Evolutionary conservation across 2,888 invertebrate genomes (phyloP), one percentile per base, ranked within the genome.

Genomic region (Rotaria magnacalcarata): DNA sequence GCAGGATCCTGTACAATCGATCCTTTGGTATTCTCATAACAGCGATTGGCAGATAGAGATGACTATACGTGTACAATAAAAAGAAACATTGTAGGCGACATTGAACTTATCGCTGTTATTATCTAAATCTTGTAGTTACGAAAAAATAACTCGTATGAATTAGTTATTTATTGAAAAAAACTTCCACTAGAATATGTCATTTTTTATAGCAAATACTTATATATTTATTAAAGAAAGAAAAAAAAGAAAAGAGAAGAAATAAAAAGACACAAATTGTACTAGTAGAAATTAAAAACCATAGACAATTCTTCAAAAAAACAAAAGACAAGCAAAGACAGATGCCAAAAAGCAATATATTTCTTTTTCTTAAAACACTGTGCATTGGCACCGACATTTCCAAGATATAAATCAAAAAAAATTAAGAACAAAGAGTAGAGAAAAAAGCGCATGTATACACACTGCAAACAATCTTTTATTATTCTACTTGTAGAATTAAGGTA

Each of bases 181-280:
- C 67, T 67, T 34, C 27, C 3, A 67, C 14, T 67, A 7, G 27
- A 5, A 67, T 34, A 67, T 34, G 14, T 67, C 34, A 1, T 34
- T 67, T 34, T 67, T 67, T 67, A 67, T 67, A 67, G 67, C 19
- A 67, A 67, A 67, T 67, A 67, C 67, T 67, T 67, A 67, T 67
- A 67, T 67, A 67, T 67, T 67, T 67, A 67, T 67, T 67, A 16
- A 67, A 67, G 34, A 67, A 41, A 67, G 50, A 50, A 27, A 67
- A 67, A 14, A 67, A 41, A 67, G 34, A 67, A 34, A 67, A 67
- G 67, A 67, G 14, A 34, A 52, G 11, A 27, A 34, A 34, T 34
- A 2, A 34, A 67, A 24, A 67, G 67, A 67, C 67, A 67, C 67
- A 41, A 67, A 67, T 67, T 41, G 67, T 67, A 67, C 67, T 67